Evolutionary conservation across 1,140 invertebrate genomes (phyloP).

Genomic region (Hyles vespertilio): DNA sequence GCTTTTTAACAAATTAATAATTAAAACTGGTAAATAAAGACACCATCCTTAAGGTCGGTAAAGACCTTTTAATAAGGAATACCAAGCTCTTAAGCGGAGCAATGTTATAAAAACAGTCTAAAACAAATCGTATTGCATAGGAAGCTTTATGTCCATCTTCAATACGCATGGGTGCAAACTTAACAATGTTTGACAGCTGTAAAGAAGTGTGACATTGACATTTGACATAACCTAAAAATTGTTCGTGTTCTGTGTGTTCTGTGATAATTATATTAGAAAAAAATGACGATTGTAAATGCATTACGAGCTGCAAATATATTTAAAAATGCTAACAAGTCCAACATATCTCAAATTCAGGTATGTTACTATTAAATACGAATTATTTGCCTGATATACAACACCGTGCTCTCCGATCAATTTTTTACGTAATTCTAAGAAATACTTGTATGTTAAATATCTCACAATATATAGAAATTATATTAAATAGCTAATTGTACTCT

Average conservation of each 20-base stretch:
- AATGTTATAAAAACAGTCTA: background rate
- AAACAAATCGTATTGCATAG: too few species aligned
- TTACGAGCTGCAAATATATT: slow-evolving; percentile 37
- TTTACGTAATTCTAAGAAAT: slow-evolving; percentile 46
- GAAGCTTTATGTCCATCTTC: background rate
- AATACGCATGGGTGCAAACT: background rate
- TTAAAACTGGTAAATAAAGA: too few species aligned
- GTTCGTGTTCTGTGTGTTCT: slow-evolving; percentile 16
- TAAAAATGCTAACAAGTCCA: slow-evolving; percentile 33
- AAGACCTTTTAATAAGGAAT: too few species aligned
- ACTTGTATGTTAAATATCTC: background rate
- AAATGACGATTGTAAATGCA: slow-evolving; percentile 56
- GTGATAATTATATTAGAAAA: slow-evolving; percentile 31
- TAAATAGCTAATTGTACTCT: too few species aligned
- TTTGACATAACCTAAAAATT: slow-evolving; percentile 28
- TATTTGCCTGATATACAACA: too few species aligned
- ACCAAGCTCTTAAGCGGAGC: background rate
- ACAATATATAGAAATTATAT: too few species aligned
- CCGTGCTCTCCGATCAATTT: slow-evolving; percentile 3
- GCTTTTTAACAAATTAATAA: too few species aligned
- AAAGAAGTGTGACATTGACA: slow-evolving; percentile 23
- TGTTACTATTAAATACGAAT: slow-evolving; percentile 8
- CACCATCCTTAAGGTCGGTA: too few species aligned
- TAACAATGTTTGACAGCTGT: background rate
- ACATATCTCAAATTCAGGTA: slow-evolving; percentile 43